Base-by-base conservation (phyloP, 2,113 vertebrate genomes). In the Upupa epops region DNA sequence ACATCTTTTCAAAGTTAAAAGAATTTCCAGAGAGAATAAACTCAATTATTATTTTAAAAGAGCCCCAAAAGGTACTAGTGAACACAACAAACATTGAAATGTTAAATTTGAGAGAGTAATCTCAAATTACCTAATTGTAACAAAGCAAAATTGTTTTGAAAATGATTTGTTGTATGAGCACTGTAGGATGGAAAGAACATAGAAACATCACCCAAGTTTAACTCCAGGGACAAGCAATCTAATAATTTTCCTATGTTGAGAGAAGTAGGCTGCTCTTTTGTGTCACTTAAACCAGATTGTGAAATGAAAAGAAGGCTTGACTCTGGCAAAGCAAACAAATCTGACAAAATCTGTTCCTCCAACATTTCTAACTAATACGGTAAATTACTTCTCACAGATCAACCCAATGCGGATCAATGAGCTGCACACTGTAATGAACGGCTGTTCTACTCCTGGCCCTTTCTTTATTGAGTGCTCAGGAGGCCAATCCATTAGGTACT, bases 381-480 rank as follows among this genome's bases (percentile, higher is more conserved):
- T 83, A 71, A 91, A 85, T 74, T 71, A 86, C 59, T 93, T 94
- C 88, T 75, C 78, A 71, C 32, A 89, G 40, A 65, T 48, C 51
- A 93, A 92, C 45, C n/a, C 76, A 61, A 71, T 60, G 69, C 16
- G 86, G 48, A 87, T 81, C 68, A 94, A 94, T 87, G 51, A 91
- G 22, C 17, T 69, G 34, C 12, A 54, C 37, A 45, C 40, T 29
- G 8, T 83, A 93, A 91, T 94, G 91, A 95, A 94, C 91, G 66
- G 9, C 28, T 94, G 94, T 93, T 86, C 82, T 95, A 65, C 87
- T 92, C 64, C 55, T 76, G 86, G 72, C 26, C 74, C 37, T 96
- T 95, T 80, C 18, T 31, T 92, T 93, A 79, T 89, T 88, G 77
- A 96, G 65, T 95, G 58, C 68, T 96, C 82, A 91, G 89, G 46